Conservation (phyloP, 2,113 vertebrate species). For the Trichechus manatus region DNA sequence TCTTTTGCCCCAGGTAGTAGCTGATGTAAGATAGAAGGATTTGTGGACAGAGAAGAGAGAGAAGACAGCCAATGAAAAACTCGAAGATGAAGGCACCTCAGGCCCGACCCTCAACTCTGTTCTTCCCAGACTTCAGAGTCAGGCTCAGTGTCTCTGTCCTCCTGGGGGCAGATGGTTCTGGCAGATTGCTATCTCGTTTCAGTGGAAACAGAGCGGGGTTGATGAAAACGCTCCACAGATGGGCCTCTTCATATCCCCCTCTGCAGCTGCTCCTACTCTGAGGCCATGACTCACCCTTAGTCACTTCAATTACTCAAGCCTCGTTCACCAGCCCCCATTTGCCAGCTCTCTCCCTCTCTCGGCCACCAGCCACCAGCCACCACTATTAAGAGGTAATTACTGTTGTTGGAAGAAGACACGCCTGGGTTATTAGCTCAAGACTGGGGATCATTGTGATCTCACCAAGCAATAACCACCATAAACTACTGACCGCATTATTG, state of each 20-base stretch:
- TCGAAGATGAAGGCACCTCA: background rate
- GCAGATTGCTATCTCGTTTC: slow-evolving; percentile 3
- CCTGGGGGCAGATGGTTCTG: background rate
- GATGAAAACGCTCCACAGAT: slow-evolving; percentile 27
- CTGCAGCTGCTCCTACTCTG: slow-evolving; percentile 58
- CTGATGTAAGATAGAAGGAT: no score
- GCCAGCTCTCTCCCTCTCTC: slow-evolving; percentile 47
- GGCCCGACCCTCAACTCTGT: rapidly evolving
- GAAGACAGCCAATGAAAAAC: background rate
- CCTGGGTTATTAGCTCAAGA: slow-evolving; percentile 56
- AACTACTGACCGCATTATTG: slow-evolving; percentile 55
- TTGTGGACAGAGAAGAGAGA: background rate
- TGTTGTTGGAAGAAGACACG: slow-evolving; percentile 41
- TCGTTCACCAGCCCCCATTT: slow-evolving; percentile 64
- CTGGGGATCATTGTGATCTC: slow-evolving; percentile 17
- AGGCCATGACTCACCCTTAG: slow-evolving; percentile 52
- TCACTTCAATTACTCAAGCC: slow-evolving; percentile 63
- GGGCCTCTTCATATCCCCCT: slow-evolving; percentile 54
- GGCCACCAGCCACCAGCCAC: slow-evolving; percentile 66
- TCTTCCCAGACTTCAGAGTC: background rate
- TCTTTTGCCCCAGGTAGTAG: no score
- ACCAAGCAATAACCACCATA: slow-evolving; percentile 33
- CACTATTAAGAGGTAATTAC: slow-evolving; percentile 29
- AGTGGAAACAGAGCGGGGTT: slow-evolving; percentile 58
- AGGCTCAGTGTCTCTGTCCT: background rate